A percentile compares a stretch with the other conserved stretches of the same genome.
Conservation (phyloP, 2,113 vertebrate species). For the Sialia sialis region DNA sequence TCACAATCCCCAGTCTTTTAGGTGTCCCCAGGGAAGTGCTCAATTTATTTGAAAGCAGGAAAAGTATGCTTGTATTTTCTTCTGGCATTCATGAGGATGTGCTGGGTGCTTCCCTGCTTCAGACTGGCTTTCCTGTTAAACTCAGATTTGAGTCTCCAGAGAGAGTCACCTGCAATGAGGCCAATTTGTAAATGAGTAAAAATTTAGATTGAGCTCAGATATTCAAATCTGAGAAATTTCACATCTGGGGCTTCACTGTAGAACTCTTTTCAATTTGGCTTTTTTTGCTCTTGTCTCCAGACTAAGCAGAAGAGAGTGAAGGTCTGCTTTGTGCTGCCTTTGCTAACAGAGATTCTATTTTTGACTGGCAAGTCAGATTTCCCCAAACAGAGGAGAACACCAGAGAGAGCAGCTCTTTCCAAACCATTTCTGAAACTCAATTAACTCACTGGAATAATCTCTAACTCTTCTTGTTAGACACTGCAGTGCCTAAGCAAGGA, state of each 20-base stretch:
- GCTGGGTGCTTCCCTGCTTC: neutral
- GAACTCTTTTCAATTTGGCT: neutral
- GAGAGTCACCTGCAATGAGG: neutral
- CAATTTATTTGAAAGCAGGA: neutral
- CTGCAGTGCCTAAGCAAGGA: neutral
- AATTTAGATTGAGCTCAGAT: neutral
- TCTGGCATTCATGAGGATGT: neutral
- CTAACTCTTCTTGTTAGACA: neutral
- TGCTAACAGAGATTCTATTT: neutral
- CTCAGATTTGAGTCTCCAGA: neutral
- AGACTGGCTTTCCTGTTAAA: neutral
- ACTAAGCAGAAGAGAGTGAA: neutral
- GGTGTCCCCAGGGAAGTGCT: neutral
- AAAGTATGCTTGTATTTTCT: neutral
- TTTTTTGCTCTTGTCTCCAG: neutral
- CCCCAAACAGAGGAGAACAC: neutral
- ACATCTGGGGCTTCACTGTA: neutral
- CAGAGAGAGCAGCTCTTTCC: neutral
- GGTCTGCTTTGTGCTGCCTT: neutral
- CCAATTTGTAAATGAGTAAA: neutral
- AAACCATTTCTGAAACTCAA: neutral
- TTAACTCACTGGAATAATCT: neutral
- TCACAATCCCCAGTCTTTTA: neutral
- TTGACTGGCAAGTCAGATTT: neutral
- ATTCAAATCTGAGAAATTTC: neutral